Percentiles rank a stretch among this genome's conserved stretches.
These are phyloP conservation scores for Protobothrops mucrosquamatus DNA, from an alignment of 2,113 vertebrate genomes.

Conservation along the genomic window DNA sequence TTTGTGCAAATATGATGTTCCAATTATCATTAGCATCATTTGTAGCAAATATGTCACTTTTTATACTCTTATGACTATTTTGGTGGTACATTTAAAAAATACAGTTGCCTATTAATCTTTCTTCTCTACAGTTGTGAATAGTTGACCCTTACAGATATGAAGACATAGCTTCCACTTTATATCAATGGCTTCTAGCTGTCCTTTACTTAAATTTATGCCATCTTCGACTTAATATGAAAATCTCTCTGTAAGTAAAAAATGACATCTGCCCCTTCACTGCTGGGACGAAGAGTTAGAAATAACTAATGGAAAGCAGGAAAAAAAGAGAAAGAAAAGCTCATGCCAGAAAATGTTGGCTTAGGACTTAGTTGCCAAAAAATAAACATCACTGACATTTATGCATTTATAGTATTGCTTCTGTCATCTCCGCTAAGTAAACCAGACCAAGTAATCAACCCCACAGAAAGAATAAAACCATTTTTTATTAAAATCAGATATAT, in stretches of 20 bases:
- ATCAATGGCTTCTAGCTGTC: neutral
- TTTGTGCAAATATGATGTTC: neutral
- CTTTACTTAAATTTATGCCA: neutral
- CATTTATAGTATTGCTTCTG: neutral
- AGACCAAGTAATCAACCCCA: neutral
- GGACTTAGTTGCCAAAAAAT: neutral
- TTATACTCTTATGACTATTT: neutral
- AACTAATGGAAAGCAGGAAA: neutral
- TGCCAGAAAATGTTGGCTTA: neutral
- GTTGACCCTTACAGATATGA: neutral
- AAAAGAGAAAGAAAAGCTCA: neutral
- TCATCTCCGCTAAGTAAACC: neutral
- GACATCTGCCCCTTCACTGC: neutral
- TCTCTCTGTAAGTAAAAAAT: neutral
- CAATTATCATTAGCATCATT: neutral
- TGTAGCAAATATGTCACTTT: neutral
- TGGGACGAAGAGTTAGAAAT: neutral
- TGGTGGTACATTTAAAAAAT: constrained; percentile 5
- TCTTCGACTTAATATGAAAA: neutral
- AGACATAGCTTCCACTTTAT: neutral
- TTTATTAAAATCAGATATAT: neutral
- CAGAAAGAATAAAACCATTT: neutral
- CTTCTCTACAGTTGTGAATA: neutral
- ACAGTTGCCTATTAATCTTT: neutral
- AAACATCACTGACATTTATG: neutral